Conservation (phyloP, 2,797 vertebrate genomes). For the Eospalax fontanierii region DNA sequence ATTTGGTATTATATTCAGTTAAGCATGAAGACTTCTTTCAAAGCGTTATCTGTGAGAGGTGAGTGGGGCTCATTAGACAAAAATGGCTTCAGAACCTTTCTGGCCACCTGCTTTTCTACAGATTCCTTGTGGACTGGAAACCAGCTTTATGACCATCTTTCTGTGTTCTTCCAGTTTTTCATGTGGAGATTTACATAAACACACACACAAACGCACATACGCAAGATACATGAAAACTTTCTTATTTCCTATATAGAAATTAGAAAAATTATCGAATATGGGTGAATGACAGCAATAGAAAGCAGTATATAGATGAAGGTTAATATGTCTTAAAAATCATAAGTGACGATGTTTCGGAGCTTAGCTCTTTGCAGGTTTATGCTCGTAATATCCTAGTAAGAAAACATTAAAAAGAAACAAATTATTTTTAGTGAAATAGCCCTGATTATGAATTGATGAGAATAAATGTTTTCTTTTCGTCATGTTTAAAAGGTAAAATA, state of each 20-base stretch:
- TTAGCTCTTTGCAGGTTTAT: background rate
- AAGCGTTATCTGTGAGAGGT: background rate
- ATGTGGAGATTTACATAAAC: background rate
- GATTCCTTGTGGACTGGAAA: background rate
- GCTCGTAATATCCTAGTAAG: background rate
- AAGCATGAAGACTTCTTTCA: background rate
- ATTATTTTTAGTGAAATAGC: background rate
- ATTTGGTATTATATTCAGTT: background rate
- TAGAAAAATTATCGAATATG: background rate
- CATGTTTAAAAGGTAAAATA: slow-evolving; percentile 96
- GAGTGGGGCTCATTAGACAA: background rate
- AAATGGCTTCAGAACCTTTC: background rate
- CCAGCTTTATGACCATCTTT: background rate
- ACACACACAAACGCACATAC: background rate
- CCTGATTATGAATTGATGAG: background rate
- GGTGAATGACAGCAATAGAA: background rate
- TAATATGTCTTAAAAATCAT: background rate
- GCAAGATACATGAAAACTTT: background rate
- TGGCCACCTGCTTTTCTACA: background rate
- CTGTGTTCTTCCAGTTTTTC: background rate
- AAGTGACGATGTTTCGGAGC: background rate
- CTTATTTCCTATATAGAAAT: background rate
- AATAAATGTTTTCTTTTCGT: slow-evolving; percentile 38
- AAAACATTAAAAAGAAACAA: background rate
- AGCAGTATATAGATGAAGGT: background rate